A percentile compares a stretch with the other conserved stretches of the same genome.
Conservation (phyloP, 2,888 invertebrate species). For the Boloria euphrosyne region DNA sequence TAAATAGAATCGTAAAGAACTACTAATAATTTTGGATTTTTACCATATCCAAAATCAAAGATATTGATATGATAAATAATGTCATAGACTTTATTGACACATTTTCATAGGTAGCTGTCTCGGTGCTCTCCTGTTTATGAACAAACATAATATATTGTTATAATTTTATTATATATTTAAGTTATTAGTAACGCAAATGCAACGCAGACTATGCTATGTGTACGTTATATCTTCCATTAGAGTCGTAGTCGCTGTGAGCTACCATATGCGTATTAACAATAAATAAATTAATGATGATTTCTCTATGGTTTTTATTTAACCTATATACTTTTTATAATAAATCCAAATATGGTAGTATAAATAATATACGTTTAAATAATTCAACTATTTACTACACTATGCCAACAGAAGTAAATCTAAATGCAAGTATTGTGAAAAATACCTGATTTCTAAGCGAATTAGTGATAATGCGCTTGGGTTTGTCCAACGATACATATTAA, state of each 20-base stretch:
- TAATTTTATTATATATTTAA: slow-evolving; percentile 7
- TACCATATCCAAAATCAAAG: too few relatives aligned
- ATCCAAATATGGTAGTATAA: background rate
- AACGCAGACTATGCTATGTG: slow-evolving; percentile 57
- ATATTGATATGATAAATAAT: background rate
- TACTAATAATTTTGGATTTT: too few relatives aligned
- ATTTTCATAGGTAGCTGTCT: slow-evolving; percentile 3
- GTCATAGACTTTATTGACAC: background rate
- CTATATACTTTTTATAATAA: background rate
- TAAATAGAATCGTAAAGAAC: too few relatives aligned
- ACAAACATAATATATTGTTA: background rate
- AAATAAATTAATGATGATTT: slow-evolving; percentile 54
- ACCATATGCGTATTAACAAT: slow-evolving; percentile 74
- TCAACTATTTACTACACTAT: too few relatives aligned
- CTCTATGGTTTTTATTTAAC: slow-evolving; percentile 27
- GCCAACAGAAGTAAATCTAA: too few relatives aligned
- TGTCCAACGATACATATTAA: too few relatives aligned
- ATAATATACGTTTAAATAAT: too few relatives aligned
- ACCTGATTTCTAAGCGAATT: too few relatives aligned
- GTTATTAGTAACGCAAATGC: slow-evolving; percentile 49
- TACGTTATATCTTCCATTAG: slow-evolving; percentile 80
- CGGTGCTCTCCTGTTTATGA: slow-evolving; percentile 10
- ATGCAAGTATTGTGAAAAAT: too few relatives aligned
- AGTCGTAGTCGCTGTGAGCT: slow-evolving; percentile 75
- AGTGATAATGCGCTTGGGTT: too few relatives aligned